Evolutionary conservation across 2,113 vertebrate species (phyloP).

Genomic region (Myrmophylax atrothorax): DNA sequence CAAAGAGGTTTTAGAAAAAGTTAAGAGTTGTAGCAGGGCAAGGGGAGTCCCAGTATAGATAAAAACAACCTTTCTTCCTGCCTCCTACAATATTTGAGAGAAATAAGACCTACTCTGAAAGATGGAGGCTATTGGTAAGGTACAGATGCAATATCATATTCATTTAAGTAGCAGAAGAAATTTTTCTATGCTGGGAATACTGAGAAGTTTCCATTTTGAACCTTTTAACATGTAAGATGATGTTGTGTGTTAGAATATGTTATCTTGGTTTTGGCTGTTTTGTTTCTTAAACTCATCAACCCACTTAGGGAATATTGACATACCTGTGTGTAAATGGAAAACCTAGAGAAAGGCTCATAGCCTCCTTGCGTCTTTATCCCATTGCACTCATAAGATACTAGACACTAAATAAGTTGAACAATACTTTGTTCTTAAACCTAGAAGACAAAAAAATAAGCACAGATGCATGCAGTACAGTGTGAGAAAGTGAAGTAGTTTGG

Average conservation of each 20-base stretch:
- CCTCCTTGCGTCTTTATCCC: background rate
- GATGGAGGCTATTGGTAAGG: background rate
- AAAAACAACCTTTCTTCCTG: background rate
- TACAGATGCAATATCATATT: background rate
- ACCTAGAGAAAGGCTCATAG: background rate
- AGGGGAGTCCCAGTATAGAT: background rate
- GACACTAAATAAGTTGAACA: constrained; percentile 15
- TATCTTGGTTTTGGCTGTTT: background rate
- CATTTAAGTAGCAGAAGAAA: background rate
- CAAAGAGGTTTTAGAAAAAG: constrained; percentile 23
- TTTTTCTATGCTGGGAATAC: background rate
- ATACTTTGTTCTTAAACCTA: constrained; percentile 21
- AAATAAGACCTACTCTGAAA: background rate
- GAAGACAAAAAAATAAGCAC: constrained; percentile 11
- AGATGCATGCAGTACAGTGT: background rate
- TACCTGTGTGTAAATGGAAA: background rate
- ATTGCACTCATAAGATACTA: background rate
- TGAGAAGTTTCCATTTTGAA: background rate
- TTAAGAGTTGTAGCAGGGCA: background rate
- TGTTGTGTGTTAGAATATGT: background rate
- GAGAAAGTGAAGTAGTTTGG: background rate
- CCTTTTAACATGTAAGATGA: background rate
- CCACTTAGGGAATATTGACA: background rate
- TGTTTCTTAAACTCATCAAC: background rate
- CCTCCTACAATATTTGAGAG: background rate